These are phyloP conservation scores for Aporrectodea caliginosa DNA, from an alignment of 1,140 invertebrate species.

Conservation along the genomic window DNA sequence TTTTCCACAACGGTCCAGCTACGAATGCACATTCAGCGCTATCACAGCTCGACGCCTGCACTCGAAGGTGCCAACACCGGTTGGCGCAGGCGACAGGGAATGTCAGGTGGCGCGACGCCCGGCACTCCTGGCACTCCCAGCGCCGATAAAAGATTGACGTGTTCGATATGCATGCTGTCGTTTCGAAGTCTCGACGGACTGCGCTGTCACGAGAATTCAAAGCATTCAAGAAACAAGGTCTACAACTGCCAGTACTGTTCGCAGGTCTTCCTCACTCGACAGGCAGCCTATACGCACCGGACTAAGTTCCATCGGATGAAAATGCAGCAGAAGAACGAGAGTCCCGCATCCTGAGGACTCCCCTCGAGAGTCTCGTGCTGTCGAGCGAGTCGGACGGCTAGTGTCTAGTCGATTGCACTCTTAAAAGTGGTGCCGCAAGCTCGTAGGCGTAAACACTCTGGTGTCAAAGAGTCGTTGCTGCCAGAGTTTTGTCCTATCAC, in stretches of 20 bases:
- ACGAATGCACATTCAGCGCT: not conserved
- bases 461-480: too few species aligned
- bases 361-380: too few species aligned
- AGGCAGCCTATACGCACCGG: constrained; percentile 22
- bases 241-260: constrained; percentile 25
- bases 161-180: constrained; percentile 20
- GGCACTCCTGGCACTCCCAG: too few species aligned
- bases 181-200: constrained; percentile 28
- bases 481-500: too few species aligned
- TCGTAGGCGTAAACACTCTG: too few species aligned
- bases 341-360: too few species aligned
- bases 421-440: too few species aligned
- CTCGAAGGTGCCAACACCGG: not conserved
- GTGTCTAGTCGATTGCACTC: too few species aligned
- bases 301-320: constrained; percentile 16
- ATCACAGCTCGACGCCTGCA: not conserved
- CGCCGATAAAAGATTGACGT: not conserved
- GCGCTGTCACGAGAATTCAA: constrained; percentile 29
- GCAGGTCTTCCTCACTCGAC: constrained; percentile 20
- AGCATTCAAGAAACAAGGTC: constrained; percentile 12
- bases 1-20: not conserved
- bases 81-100: not conserved
- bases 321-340: too few species aligned
- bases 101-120: not conserved
- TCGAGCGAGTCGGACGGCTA: too few species aligned